A percentile compares a stretch with the other conserved stretches of the same genome.
Conservation (phyloP, 2,113 vertebrate genomes). For the Campylorhamphus procurvoides region DNA sequence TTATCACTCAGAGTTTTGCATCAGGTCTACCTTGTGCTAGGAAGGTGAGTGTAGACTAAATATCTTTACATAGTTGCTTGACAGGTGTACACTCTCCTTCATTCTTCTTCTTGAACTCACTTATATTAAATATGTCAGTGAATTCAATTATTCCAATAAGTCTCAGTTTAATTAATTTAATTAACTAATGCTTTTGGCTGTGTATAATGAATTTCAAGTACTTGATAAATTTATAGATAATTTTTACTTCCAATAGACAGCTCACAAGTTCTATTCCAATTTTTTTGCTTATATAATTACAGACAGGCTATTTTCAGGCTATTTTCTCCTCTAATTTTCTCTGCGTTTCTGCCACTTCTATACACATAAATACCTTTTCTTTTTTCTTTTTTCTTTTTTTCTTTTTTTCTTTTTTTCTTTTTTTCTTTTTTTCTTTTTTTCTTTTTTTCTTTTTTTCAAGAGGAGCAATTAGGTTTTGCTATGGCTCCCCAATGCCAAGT, state of each 20-base stretch:
- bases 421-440: background rate
- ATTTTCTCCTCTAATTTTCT: background rate
- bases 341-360: background rate
- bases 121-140: background rate
- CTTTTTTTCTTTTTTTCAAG: background rate
- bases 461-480: background rate
- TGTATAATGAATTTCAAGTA: background rate
- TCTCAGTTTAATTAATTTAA: background rate
- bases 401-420: background rate
- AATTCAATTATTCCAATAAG: background rate
- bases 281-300: background rate
- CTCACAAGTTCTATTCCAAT: background rate
- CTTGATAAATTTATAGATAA: background rate
- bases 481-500: background rate
- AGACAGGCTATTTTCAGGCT: background rate
- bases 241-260: background rate
- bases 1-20: background rate
- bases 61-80: accelerated
- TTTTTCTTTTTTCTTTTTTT: background rate
- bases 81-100: background rate
- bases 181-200: background rate
- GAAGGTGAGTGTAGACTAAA: background rate
- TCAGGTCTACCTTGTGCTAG: background rate
- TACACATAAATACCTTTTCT: background rate
- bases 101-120: background rate